Conservation (phyloP, 2,113 vertebrate genomes). For the Corythoichthys intestinalis region DNA sequence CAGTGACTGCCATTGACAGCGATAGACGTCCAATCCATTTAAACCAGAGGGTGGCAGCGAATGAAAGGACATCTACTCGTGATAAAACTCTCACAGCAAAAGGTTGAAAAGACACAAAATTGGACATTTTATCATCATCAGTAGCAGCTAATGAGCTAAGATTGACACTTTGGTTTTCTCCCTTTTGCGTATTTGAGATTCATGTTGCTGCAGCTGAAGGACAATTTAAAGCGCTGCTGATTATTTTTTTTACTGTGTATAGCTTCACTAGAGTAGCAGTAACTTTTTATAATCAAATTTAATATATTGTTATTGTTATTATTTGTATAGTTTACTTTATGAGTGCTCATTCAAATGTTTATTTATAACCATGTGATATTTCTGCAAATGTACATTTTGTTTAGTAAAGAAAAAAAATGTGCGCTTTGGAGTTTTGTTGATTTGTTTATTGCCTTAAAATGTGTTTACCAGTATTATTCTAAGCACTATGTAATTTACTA, state of each 20-base stretch:
- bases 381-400: slow-evolving; percentile 68
- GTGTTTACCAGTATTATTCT: slow-evolving; percentile 22
- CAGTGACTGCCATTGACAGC: too few species aligned
- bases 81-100: too few species aligned
- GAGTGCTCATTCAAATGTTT: slow-evolving; percentile 77
- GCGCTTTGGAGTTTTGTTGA: slow-evolving; percentile 16
- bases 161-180: background rate
- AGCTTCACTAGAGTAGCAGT: slow-evolving; percentile 71
- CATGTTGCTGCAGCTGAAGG: slow-evolving; percentile 55
- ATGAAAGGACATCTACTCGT: too few species aligned
- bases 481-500: slow-evolving; percentile 19
- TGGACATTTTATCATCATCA: too few species aligned
- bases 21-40: too few species aligned
- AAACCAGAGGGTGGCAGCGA: too few species aligned
- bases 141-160: background rate
- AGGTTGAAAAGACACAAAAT: too few species aligned
- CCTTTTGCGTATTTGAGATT: slow-evolving; percentile 18
- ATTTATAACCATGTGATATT: slow-evolving; percentile 78
- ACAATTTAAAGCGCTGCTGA: slow-evolving; percentile 58
- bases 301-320: slow-evolving; percentile 85
- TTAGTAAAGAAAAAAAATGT: slow-evolving; percentile 59
- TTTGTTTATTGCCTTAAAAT: slow-evolving; percentile 39
- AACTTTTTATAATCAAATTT: slow-evolving; percentile 86
- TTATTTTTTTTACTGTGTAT: slow-evolving; percentile 79
- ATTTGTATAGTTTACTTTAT: slow-evolving; percentile 70